Base-by-base conservation (phyloP, 2,113 vertebrate genomes). In the Myrmecobius fasciatus region DNA sequence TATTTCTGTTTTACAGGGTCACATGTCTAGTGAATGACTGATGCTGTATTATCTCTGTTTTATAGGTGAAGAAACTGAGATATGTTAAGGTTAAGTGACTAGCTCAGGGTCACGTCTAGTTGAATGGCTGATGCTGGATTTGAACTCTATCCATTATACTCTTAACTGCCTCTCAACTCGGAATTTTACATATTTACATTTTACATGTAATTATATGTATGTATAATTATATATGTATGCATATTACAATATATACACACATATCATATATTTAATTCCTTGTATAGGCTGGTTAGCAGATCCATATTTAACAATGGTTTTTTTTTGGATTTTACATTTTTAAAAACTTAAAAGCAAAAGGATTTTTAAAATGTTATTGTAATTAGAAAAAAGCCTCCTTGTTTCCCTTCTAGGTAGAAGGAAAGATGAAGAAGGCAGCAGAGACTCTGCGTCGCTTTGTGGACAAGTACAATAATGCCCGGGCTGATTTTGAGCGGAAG, bases 401-500 rank as follows among this genome's bases (percentile, higher is more conserved):
- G 24, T 43, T 52, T 8, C 67, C 91, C 88, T 88, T 43, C 88
- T 49, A 99, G 99, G 99, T 99, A 3, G 99, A 99, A 98, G 97
- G 98, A n/a, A 99, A 99, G 98, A 99, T 99, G 25, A 99, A 99
- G 97, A 99, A 99, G 98, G 99, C 99, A 0, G 99, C 99, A 0
- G 99, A 99, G 96, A 98, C 98, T 0, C 99, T 99, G 92, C 98
- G 98, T 0, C 95, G 99, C 25, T 98, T 98, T 0, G 99, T 99
- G 93, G 99, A 99, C 67, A 99, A 99, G 94, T 99, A 99, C 98
- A 99, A 99, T 95, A 96, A 97, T 0, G 99, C 99, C 51, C 99
- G 99, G 0, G 98, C 98, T 0, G 99, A 99, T 97, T 99, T 99
- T 53, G 99, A 99, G 97, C 99, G 99, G 98, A 99, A 99, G 98